Evolutionary conservation across 2,888 invertebrate genomes (phyloP), one percentile per base, ranked within the genome.

Genomic region (Spodoptera littoralis): DNA sequence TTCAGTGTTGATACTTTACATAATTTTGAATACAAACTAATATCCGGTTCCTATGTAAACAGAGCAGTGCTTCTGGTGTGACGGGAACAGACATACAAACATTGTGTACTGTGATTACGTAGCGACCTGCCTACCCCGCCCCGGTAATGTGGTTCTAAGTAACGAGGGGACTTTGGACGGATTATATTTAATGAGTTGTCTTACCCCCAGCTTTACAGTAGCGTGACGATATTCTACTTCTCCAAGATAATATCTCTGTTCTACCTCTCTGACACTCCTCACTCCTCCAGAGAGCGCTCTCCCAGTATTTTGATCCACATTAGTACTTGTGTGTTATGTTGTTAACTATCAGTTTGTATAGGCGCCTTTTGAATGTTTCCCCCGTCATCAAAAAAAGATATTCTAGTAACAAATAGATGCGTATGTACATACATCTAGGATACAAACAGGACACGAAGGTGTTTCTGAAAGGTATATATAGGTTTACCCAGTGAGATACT

Each of bases 101-200:
- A 68, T 12, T 56, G 71, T 56, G 75, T 22, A 49, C 70, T 53
- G 41, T 47, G 76, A 59, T 60, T 57, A 55, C 54, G 66, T 60
- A 68, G 76, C 53, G 76, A 65, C 60, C 54, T 61, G 44, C 60
- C 54, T 60, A 44, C 57, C 46, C 61, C 48, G 65, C 65, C 65
- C 69, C 53, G 79, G 79, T 79, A 73, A 77, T 77, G 73, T 79
- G 52, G 50, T 60, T 59, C 69, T 59, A 61, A 76, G 79, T 76
- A 79, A 69, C 64, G 53, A 69, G 77, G 64, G 73, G 64, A 59
- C 52, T 73, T 62, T 49, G 8, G 42, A 45, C 42, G 74, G 77
- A 67, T 77, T 77, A 77, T 73, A 61, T 76, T 63, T 67, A 77
- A 77, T 69, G 79, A 76, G 60, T 63, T 41, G 59, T 65, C 52